Conservation (phyloP, 2,797 vertebrate species). For the Ara ararauna region DNA sequence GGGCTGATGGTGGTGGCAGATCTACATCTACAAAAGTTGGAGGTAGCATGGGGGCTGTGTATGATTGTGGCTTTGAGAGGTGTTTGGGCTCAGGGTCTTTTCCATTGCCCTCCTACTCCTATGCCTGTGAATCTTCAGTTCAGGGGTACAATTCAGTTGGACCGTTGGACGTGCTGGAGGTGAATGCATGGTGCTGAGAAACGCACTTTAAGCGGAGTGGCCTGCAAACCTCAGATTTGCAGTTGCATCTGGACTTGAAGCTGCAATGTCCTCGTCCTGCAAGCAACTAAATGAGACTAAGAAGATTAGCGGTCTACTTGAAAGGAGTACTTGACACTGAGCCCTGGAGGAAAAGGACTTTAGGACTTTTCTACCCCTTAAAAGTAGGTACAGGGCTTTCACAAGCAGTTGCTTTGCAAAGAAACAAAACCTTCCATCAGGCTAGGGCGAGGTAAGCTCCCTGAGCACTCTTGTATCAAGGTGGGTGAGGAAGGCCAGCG, state of each 20-base stretch:
- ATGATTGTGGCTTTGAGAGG: background rate
- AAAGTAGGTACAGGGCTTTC: background rate
- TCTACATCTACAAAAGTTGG: background rate
- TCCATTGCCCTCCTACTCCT: background rate
- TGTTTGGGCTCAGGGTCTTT: background rate
- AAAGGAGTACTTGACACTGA: background rate
- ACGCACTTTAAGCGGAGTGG: background rate
- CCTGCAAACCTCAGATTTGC: background rate
- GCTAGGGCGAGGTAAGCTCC: background rate
- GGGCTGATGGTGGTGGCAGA: background rate
- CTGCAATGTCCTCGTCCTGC: background rate
- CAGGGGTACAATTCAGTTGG: background rate
- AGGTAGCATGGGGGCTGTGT: background rate
- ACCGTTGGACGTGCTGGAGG: background rate
- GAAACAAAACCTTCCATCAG: background rate
- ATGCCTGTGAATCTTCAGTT: background rate
- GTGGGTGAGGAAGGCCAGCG: background rate
- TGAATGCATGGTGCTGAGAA: background rate
- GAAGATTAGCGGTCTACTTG: background rate
- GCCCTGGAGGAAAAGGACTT: background rate
- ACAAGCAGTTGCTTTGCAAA: background rate
- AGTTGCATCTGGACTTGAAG: background rate
- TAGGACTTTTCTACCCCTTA: background rate
- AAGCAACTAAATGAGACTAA: background rate
- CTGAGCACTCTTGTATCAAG: fast-evolving